A percentile compares a stretch with the other conserved stretches of the same genome.
Evolutionary conservation across 1,140 invertebrate genomes (phyloP).

Genomic region (Drepana arcuata): DNA sequence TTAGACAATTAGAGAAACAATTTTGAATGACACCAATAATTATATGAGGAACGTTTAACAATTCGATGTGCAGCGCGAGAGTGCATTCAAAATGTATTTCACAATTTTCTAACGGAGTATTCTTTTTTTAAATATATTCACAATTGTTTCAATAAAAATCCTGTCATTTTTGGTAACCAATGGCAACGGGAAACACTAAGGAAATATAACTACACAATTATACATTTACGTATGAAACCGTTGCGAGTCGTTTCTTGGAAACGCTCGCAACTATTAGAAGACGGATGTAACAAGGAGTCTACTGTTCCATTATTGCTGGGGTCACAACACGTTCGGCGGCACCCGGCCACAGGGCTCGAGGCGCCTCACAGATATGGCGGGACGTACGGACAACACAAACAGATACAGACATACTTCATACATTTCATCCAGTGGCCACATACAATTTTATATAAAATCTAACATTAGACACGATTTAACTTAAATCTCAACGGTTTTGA

Average conservation of each 20-base stretch:
- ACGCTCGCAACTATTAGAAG: constrained; percentile 28
- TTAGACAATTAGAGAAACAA: constrained; percentile 50
- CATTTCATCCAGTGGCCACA: too few species aligned
- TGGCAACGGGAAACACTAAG: constrained; percentile 65
- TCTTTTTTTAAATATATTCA: constrained; percentile 63
- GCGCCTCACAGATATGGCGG: not conserved
- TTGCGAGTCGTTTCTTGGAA: constrained; percentile 47
- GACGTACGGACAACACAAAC: not conserved
- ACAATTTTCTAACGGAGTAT: constrained; percentile 54
- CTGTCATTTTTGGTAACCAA: constrained; percentile 72
- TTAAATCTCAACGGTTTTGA: too few species aligned
- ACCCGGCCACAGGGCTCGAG: not conserved
- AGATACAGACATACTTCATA: too few species aligned
- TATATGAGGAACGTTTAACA: constrained; percentile 59
- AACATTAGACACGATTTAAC: too few species aligned
- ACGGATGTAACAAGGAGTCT: constrained; percentile 35
- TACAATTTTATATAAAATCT: too few species aligned
- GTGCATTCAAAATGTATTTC: constrained; percentile 44
- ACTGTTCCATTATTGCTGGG: constrained; percentile 54
- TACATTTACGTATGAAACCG: constrained; percentile 58
- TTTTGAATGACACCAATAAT: constrained; percentile 45
- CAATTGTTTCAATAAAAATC: constrained; percentile 63
- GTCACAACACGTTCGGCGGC: constrained; percentile 41
- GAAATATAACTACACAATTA: constrained; percentile 50
- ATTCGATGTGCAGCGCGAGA: constrained; percentile 62